Conservation (phyloP, 2,113 vertebrate genomes). For the Aviceda subcristata region DNA sequence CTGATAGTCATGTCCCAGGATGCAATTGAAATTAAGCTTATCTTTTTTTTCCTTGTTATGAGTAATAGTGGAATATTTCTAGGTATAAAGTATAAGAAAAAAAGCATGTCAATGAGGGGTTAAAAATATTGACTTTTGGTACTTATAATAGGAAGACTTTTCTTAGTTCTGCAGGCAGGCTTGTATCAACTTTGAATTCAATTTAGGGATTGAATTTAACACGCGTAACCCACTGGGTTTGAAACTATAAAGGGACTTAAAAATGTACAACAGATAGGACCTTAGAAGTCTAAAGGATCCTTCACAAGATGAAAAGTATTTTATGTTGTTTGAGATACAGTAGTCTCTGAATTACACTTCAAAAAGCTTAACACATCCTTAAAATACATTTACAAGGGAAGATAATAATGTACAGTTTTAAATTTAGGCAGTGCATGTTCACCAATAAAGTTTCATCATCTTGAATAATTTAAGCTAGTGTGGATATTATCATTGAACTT, state of each 20-base stretch:
- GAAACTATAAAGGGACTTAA: constrained; percentile 67
- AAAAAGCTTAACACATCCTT: constrained; percentile 54
- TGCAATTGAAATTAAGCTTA: not conserved
- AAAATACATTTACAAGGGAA: constrained; percentile 62
- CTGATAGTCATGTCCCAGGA: not conserved
- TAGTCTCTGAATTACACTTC: constrained; percentile 60
- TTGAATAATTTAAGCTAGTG: constrained; percentile 62
- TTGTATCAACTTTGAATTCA: constrained; percentile 57
- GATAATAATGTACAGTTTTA: constrained; percentile 65
- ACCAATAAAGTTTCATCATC: constrained; percentile 59
- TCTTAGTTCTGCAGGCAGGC: constrained; percentile 37
- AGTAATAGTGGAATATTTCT: not conserved
- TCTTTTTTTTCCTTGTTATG: not conserved
- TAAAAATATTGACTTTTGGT: constrained; percentile 53
- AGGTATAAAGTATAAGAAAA: not conserved
- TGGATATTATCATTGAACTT: constrained; percentile 55
- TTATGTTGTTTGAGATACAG: constrained; percentile 64
- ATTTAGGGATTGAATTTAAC: constrained; percentile 61
- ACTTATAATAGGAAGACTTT: constrained; percentile 8
- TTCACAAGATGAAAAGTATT: constrained; percentile 64
- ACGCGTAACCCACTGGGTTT: constrained; percentile 54
- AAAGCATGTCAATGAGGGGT: not conserved
- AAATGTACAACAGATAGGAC: constrained; percentile 67
- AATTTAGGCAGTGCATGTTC: constrained; percentile 57
- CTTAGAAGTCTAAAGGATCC: constrained; percentile 60